Percentiles rank a stretch among this genome's conserved stretches.
Evolutionary conservation across 2,113 vertebrate species (phyloP).

Genomic region (Ovis aries): ARS-UI_Ramb_v3.0 NC_056057.1:6734001-6734500

Average conservation of each 20-base stretch:
- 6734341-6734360: neutral
- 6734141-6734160: neutral
- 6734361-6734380: neutral
- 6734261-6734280: neutral
- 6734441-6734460: neutral
- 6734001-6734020: neutral
- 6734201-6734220: neutral
- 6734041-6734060: neutral
- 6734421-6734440: neutral
- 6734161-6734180: neutral
- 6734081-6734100: neutral
- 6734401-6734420: neutral
- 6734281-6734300: no score
- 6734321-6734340: neutral
- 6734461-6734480: neutral
- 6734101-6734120: neutral
- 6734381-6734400: neutral
- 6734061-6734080: neutral
- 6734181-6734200: neutral
- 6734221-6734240: neutral
- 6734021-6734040: neutral
- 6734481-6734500: neutral
- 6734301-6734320: neutral
- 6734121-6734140: neutral
- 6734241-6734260: neutral